phyloP scores from a whole-genome alignment of 1,140 invertebrate species.

The Macrocentrus cingulum region DNA sequence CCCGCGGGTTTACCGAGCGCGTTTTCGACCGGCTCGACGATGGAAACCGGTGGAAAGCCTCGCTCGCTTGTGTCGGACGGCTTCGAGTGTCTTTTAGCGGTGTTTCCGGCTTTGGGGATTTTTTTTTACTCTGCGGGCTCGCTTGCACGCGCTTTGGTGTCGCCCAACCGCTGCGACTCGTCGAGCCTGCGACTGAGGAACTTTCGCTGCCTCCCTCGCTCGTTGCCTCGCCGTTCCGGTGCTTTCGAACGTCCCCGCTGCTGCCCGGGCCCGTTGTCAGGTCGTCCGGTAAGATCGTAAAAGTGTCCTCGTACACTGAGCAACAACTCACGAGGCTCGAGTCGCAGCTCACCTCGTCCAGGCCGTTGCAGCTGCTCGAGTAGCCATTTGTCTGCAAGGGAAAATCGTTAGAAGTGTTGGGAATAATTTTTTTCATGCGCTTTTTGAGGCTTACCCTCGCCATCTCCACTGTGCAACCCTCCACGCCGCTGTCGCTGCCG shows the following conservation, averaged over 20 bases:
- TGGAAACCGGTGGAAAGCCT: conserved; percentile 22
- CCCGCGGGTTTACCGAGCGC: conserved; percentile 39
- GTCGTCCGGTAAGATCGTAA: conserved; percentile 59
- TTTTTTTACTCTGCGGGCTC: conserved; percentile 18
- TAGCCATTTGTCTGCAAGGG: conserved; percentile 61
- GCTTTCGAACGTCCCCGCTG: conserved; percentile 34
- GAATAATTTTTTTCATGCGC: too few species aligned
- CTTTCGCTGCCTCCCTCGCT: conserved; percentile 76
- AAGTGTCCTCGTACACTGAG: conserved; percentile 68
- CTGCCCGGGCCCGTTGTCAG: conserved; percentile 44
- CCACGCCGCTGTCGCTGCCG: conserved; percentile 78
- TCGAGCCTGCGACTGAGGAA: conserved; percentile 64
- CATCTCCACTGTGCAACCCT: conserved; percentile 63
- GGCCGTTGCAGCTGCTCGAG: conserved; percentile 65
- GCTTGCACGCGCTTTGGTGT: conserved; percentile 3
- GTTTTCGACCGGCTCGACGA: conserved; percentile 33
- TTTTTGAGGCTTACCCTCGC: conserved; percentile 46
- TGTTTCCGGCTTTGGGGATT: neutral
- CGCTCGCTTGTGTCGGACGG: conserved; percentile 42
- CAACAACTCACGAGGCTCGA: conserved; percentile 76
- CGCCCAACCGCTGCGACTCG: neutral
- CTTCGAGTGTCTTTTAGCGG: conserved; percentile 50
- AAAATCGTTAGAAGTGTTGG: too few species aligned
- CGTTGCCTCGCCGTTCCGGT: conserved; percentile 58
- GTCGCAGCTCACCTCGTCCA: conserved; percentile 65